Conservation (phyloP, 2,113 vertebrate species). For the Barnardius zonarius region DNA sequence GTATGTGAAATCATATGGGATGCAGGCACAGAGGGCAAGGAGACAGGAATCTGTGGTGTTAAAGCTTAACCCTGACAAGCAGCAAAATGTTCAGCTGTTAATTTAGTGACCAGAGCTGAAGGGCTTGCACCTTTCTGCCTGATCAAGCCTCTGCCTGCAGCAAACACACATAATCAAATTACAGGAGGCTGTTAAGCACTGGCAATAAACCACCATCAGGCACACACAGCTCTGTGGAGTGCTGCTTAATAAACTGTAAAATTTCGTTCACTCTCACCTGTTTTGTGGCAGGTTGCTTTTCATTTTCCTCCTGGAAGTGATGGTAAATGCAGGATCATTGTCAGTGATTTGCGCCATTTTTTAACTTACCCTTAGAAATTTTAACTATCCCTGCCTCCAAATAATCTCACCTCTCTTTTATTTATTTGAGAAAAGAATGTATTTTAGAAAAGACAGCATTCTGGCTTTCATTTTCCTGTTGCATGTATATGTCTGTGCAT, state of each 20-base stretch:
- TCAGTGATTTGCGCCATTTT: background rate
- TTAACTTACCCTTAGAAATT: background rate
- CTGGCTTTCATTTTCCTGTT: background rate
- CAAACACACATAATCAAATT: background rate
- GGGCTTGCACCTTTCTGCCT: background rate
- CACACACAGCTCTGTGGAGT: background rate
- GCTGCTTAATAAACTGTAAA: background rate
- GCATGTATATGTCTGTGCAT: background rate
- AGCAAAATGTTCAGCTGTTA: background rate
- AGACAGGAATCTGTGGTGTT: background rate
- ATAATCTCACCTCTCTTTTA: background rate
- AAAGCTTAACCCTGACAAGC: background rate
- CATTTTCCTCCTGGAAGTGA: background rate
- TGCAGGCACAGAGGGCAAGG: background rate
- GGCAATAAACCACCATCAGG: background rate
- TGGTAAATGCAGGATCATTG: background rate
- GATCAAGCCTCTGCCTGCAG: background rate
- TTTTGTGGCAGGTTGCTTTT: background rate
- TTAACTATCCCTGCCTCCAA: background rate
- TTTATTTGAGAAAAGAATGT: background rate
- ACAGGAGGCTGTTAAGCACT: background rate
- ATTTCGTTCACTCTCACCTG: background rate
- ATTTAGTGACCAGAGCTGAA: background rate
- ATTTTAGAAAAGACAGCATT: background rate
- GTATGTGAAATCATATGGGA: rapidly evolving